phyloP scores from a whole-genome alignment of 2,113 vertebrate species.

The Xerus inauris region DNA sequence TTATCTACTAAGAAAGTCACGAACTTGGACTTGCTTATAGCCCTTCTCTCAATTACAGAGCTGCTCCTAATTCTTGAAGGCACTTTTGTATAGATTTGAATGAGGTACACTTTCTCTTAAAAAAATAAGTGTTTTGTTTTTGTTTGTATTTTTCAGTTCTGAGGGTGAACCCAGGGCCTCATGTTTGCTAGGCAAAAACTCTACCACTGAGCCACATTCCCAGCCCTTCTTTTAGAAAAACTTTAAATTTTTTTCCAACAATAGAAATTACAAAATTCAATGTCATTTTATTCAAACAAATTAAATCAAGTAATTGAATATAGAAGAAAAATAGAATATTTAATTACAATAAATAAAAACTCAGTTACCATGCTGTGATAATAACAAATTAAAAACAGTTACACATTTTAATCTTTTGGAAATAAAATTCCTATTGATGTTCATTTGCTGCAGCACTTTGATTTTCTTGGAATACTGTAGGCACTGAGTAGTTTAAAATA shows the following conservation, averaged over 20 bases:
- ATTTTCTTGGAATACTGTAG: not conserved
- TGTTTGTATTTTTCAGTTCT: too few relatives aligned
- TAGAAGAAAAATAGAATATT: not conserved
- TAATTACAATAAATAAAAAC: not conserved
- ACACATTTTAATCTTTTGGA: not conserved
- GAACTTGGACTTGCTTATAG: not conserved
- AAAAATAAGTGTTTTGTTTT: too few relatives aligned
- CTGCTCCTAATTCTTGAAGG: not conserved
- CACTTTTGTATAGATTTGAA: not conserved
- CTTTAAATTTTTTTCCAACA: not conserved
- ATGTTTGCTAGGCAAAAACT: too few relatives aligned
- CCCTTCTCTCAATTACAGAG: not conserved
- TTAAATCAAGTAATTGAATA: not conserved
- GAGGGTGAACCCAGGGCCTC: too few relatives aligned
- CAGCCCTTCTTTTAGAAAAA: not conserved
- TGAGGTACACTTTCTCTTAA: not conserved
- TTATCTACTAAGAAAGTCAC: not conserved
- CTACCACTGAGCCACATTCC: too few relatives aligned
- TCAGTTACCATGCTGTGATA: not conserved
- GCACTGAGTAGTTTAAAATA: not conserved
- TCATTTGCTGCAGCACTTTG: not conserved
- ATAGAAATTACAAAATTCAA: not conserved
- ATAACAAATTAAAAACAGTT: not conserved
- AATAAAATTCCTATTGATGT: not conserved
- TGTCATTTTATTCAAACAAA: not conserved